These are phyloP conservation scores for Drosophila borealis DNA, from an alignment of 2,888 invertebrate species.

Conservation along the genomic window DNA sequence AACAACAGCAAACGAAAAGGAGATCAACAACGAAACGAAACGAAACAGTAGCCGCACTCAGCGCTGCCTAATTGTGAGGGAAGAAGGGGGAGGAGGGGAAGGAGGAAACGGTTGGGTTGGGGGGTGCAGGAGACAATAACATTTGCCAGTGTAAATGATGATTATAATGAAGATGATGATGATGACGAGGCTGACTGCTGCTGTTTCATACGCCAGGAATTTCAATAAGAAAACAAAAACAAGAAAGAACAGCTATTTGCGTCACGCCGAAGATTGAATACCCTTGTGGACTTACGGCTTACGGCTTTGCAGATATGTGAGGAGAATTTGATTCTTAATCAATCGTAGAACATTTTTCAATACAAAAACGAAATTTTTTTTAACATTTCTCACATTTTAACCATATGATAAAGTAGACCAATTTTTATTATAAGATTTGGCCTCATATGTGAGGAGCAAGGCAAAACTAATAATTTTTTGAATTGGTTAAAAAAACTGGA, in stretches of 20 bases:
- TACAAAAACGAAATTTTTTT: too few species aligned
- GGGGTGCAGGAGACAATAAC: constrained; percentile 51
- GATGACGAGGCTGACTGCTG: constrained; percentile 43
- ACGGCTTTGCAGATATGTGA: neutral
- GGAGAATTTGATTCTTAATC: too few species aligned
- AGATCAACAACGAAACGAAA: neutral
- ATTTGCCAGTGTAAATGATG: constrained; percentile 42
- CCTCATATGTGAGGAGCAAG: too few species aligned
- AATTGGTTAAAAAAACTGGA: too few species aligned
- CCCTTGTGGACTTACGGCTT: neutral
- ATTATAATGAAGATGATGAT: constrained; percentile 41
- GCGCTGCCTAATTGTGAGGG: neutral
- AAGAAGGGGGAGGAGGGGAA: neutral
- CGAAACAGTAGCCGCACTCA: constrained; percentile 66
- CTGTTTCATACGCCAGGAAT: constrained; percentile 56
- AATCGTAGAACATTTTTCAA: too few species aligned
- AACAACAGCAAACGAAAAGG: constrained; percentile 37
- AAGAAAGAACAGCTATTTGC: neutral
- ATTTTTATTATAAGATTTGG: too few species aligned
- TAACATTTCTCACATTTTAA: too few species aligned
- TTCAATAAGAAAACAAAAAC: constrained; percentile 58
- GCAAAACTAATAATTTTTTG: too few species aligned
- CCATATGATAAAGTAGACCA: too few species aligned
- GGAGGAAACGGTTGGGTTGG: neutral
- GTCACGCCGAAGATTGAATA: neutral